Evolutionary conservation across 2,888 invertebrate genomes (phyloP), one percentile per base, ranked within the genome.

Genomic region (Synergus gifuensis): DNA sequence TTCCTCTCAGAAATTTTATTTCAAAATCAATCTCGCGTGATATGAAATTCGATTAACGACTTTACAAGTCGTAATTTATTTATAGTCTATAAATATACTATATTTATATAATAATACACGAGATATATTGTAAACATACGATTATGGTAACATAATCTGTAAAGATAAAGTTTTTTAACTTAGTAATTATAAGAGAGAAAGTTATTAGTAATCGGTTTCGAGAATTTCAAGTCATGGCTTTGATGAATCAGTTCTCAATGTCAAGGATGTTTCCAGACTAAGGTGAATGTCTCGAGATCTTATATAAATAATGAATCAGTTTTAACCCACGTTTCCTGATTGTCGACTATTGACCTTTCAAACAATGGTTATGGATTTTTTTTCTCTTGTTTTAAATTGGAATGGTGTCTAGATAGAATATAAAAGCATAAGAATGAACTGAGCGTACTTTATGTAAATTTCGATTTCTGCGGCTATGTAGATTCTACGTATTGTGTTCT

Each of bases 231-330:
- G n/a, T 54, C n/a, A 46, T 42, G 42, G 42, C 42, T 46, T n/a
- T n/a, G n/a, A 54, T 54, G n/a, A n/a, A n/a, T 18, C 58, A n/a
- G 73, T 36, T 40, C 16, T 73, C 73, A 73, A 73, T 73, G 73
- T 54, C 54, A 73, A 73, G 36, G 36, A 54, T 54, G 36, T 36
- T 54, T 46, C 46, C 54, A 54, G 36, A 62, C 0, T 46, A 46
- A 73, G 36, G 22, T 73, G 14, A 73, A 73, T 73, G 54, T 28
- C 54, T 22, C n/a, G 8, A 9, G 40, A 63, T 66, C 18, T 66
- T 66, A 58, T 18, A 18, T 58, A n/a, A 54, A 54, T 54, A 54
- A n/a, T 54, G 8, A 54, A 54, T 54, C n/a, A 54, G 7, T 54
- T n/a, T 49, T 36, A 36, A 5, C 14, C n/a, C 54, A 54, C 16